phyloP scores from a whole-genome alignment of 2,113 vertebrate genomes.

The Pogonocichla stellata region DNA sequence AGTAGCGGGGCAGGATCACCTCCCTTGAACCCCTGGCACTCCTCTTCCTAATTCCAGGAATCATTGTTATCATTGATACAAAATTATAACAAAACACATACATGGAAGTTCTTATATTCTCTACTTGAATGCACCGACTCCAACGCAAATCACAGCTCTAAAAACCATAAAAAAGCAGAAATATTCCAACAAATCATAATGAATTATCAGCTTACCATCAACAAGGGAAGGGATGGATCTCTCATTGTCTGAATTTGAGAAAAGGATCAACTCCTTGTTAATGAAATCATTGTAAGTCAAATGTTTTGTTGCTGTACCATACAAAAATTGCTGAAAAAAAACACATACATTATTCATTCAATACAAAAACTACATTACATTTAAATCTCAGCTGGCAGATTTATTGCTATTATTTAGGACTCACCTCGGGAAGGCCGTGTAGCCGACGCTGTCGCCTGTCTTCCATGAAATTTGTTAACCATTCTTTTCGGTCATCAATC shows the following conservation, averaged over 20 bases:
- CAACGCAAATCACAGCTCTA: not conserved
- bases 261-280: conserved; percentile 98
- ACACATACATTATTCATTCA: conserved; percentile 20
- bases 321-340: conserved; percentile 91
- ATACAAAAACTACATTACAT: not conserved
- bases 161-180: not conserved
- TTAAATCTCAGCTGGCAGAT: not conserved
- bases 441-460: conserved; percentile 93
- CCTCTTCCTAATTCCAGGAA: not conserved
- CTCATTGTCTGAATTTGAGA: conserved; percentile 99
- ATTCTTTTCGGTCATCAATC: conserved; percentile 97
- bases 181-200: not conserved
- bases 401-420: not conserved
- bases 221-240: conserved; percentile 97
- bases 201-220: conserved; percentile 84
- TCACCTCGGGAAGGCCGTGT: conserved; percentile 95
- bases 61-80: not conserved
- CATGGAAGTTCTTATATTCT: not conserved
- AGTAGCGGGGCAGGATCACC: not conserved
- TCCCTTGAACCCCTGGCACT: not conserved
- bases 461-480: conserved; percentile 99
- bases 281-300: conserved; percentile 99
- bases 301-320: conserved; percentile 90
- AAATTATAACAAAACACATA: not conserved
- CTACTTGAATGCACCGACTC: not conserved